phyloP scores from a whole-genome alignment of 2,797 vertebrate genomes.

The Sebastes iracundus region DNA sequence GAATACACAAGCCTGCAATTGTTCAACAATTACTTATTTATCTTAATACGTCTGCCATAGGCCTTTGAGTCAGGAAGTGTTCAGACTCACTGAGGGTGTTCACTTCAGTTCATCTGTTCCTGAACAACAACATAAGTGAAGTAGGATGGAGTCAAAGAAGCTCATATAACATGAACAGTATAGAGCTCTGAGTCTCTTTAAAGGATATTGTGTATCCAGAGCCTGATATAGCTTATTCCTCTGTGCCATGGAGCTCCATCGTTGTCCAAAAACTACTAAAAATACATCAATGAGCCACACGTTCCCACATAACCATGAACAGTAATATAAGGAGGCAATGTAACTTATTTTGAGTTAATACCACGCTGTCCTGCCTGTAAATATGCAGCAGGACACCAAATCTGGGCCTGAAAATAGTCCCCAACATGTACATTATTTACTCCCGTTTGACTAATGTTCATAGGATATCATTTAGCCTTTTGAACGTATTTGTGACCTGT shows the following conservation, averaged over 20 bases:
- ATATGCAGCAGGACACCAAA: not conserved
- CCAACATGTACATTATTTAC: not conserved
- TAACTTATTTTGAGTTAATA: not conserved
- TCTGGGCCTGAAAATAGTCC: not conserved
- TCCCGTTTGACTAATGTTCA: not conserved
- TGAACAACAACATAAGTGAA: conserved; percentile 37
- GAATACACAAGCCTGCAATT: conserved; percentile 62
- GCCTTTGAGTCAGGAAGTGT: conserved; percentile 64
- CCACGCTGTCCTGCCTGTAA: not conserved
- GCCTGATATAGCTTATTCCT: not conserved
- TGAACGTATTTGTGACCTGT: not conserved
- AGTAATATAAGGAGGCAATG: not conserved
- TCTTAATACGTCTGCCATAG: conserved; percentile 62
- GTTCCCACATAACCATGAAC: not conserved
- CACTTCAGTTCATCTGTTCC: conserved; percentile 46
- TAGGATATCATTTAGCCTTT: not conserved
- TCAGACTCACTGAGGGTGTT: conserved; percentile 48
- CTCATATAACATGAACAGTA: not conserved
- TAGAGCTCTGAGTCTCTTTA: not conserved
- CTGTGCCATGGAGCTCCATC: not conserved
- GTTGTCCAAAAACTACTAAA: not conserved
- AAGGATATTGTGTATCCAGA: not conserved
- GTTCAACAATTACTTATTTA: conserved; percentile 70
- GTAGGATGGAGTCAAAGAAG: not conserved
- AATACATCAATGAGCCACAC: not conserved